Evolutionary conservation across 2,888 invertebrate genomes (phyloP), one percentile per base, ranked within the genome.

Genomic region (Lithophane ornitopus): DNA sequence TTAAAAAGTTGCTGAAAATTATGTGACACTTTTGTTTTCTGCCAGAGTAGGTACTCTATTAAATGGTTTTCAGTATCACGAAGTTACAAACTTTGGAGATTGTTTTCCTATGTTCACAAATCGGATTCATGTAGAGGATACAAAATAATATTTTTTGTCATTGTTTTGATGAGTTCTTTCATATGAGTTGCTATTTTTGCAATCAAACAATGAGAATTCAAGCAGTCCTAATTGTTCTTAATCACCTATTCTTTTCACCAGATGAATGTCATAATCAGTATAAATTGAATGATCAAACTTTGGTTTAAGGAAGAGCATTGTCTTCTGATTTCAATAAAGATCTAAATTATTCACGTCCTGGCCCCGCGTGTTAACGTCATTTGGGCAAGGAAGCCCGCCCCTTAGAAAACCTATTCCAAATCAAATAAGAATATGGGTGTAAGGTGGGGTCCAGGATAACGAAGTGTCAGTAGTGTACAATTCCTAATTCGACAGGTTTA

Each of bases 61-160:
- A 78, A 80, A 85, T 87, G 87, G 85, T 76, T 84, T 81, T 80
- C 58, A 16, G 41, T 78, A 84, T 76, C 73, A 76, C 67, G 14
- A 84, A 76, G 69, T 76, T 83, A 52, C 49, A 19, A 86, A 84
- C 74, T 86, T 84, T 41, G 14, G n/a, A 69, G 68, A 74, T 79
- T 76, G 76, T 79, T 84, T 44, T 76, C 4, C 54, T 56, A 77
- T 62, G 68, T 73, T 66, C 73, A 74, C 70, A 83, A 83, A 86
- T 78, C 58, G 46, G 63, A 49, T 49, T 58, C 70, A 69, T 34
- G 63, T 58, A 49, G 41, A 19, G 59, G 69, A 82, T 82, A 82
- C 46, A 82, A 70, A 70, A 34, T 34, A 34, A 82, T 59, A 66
- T 52, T 41, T 62, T 58, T 63, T 66, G 28, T 49, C 61, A 70